phyloP scores from a whole-genome alignment of 2,888 invertebrate genomes.

The Melipona bicolor region DNA sequence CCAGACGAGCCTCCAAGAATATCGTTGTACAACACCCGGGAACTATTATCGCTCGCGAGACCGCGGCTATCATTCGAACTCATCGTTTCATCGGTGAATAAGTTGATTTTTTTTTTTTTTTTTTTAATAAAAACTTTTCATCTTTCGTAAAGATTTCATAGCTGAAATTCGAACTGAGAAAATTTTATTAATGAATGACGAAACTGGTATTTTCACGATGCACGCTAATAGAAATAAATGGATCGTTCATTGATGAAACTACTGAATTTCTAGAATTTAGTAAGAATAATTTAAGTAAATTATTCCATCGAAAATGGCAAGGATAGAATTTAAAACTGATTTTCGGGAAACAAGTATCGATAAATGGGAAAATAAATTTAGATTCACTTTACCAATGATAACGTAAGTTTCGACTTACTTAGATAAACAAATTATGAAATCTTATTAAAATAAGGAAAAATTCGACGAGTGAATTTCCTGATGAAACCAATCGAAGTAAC shows the following conservation, averaged over 20 bases:
- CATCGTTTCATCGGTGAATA: background rate
- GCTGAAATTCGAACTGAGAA: background rate
- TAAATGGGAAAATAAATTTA: too few relatives aligned
- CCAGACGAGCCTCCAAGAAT: conserved; percentile 60
- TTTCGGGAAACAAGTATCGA: too few relatives aligned
- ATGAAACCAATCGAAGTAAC: background rate
- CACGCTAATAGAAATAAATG: background rate
- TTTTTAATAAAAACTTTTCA: background rate
- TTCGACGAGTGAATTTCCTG: background rate
- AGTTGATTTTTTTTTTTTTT: too few relatives aligned
- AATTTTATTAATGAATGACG: background rate
- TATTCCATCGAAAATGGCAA: too few relatives aligned
- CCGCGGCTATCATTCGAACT: background rate
- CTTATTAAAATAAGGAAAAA: background rate
- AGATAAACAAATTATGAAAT: too few relatives aligned
- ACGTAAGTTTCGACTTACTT: too few relatives aligned
- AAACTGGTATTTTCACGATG: background rate
- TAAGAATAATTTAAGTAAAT: too few relatives aligned
- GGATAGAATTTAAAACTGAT: too few relatives aligned
- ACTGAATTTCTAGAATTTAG: background rate
- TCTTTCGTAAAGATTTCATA: background rate
- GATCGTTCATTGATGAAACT: background rate
- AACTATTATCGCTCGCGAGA: background rate
- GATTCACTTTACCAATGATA: too few relatives aligned
- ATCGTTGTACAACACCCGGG: conserved; percentile 22